Base-by-base conservation (phyloP, 2,113 vertebrate genomes). In the Petroica traversi region DNA sequence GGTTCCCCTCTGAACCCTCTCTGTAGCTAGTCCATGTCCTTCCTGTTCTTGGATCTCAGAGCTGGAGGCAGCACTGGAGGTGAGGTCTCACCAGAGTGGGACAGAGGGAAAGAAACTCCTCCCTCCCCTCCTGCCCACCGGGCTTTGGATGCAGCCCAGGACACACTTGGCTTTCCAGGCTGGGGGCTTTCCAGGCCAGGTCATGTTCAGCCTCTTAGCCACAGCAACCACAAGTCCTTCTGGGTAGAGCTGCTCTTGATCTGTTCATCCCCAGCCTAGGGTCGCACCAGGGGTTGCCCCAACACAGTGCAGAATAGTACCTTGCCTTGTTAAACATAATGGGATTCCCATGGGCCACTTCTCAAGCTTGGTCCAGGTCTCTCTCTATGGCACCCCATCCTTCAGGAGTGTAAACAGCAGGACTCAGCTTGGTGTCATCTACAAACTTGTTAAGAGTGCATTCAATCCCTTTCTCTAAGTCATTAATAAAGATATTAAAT, bases 211-310 rank as follows among this genome's bases (percentile, higher is more conserved):
- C 33, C 33, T 80, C 51, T 66, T 36, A 66, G 38, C 28, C 36
- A 43, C 12, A 43, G 49, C 36, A 73, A 3, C 10, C 28, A 33
- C 15, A 36, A 38, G 43, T 43, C 43, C 61, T 48, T 79, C 74
- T 66, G 31, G 23, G 43, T 33, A 38, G 43, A 48, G 12, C 36
- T 80, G 13, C 15, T 73, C 33, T n/a, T 36, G 26, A 12, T 16
- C 58, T 66, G 12, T 64, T 49, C 28, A 15, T 58, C 23, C 12
- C 33, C 28, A 80, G 43, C 7, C 9, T 64, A 14, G 55, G 20
- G 0, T 38, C 23, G 15, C 11, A 38, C 3, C 1, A 1, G 17
- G 13, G 24, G 1, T 12, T 71, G 43, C 9, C 19, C 33, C 1
- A 1, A 22, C 24, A 2, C 16, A 55, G 10, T 28, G 18, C 18